Percentiles rank a stretch among this genome's conserved stretches.
These are phyloP conservation scores for Heliconius cydno DNA, from an alignment of 2,888 invertebrate genomes.

Conservation along the genomic window DNA sequence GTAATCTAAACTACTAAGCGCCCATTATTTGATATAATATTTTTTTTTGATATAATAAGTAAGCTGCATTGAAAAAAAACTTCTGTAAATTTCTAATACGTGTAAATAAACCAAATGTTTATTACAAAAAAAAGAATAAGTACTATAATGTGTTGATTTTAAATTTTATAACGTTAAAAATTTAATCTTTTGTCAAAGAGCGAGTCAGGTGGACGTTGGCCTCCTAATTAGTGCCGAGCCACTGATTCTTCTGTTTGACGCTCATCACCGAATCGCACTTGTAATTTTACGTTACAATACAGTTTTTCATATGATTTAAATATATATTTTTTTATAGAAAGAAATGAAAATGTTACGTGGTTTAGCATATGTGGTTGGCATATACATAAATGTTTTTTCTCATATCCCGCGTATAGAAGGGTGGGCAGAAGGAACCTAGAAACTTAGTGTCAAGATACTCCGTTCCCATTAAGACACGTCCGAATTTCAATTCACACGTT, in stretches of 20 bases:
- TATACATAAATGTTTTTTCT: too few species aligned
- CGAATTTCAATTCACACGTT: too few species aligned
- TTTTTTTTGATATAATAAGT: background rate
- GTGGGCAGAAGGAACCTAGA: too few species aligned
- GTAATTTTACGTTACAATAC: constrained; percentile 14
- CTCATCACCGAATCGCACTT: constrained; percentile 27
- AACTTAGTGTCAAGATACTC: too few species aligned
- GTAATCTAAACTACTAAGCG: too few species aligned
- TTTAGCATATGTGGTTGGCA: too few species aligned
- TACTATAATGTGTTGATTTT: constrained; percentile 19
- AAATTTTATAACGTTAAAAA: constrained; percentile 28
- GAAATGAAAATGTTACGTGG: too few species aligned
- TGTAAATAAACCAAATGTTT: background rate
- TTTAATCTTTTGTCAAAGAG: constrained; percentile 26
- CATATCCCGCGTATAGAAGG: too few species aligned
- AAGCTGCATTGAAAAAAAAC: background rate
- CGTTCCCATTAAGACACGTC: too few species aligned
- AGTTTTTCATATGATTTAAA: background rate
- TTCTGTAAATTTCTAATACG: background rate
- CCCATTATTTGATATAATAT: background rate
- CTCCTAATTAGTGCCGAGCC: constrained; percentile 38
- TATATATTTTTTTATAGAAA: too few species aligned
- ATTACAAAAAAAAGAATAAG: background rate
- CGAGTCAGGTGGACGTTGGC: constrained; percentile 27
- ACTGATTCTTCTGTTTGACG: constrained; percentile 30